These are phyloP conservation scores for Drosophila pruinosa DNA, from an alignment of 1,140 invertebrate genomes.

Conservation along the genomic window DNA sequence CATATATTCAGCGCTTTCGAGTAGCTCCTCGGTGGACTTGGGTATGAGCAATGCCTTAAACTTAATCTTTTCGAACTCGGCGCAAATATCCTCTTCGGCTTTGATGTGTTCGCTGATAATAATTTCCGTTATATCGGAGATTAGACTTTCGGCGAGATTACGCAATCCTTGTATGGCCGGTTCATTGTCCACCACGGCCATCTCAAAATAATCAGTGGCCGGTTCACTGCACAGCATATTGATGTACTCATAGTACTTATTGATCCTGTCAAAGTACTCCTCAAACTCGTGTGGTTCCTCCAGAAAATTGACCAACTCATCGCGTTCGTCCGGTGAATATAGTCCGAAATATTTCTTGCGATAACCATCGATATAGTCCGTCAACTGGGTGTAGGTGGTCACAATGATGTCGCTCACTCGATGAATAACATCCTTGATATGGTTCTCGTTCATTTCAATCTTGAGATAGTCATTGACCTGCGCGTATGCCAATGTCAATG, in stretches of 20 bases:
- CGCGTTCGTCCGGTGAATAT: conserved; percentile 74
- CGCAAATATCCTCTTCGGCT: conserved; percentile 86
- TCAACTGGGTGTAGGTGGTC: conserved; percentile 74
- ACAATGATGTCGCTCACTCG: conserved; percentile 74
- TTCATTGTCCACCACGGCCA: conserved; percentile 84
- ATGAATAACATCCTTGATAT: conserved; percentile 60
- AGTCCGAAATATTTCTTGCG: conserved; percentile 77
- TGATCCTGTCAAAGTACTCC: conserved; percentile 85
- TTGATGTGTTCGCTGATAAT: conserved; percentile 83
- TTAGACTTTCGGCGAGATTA: conserved; percentile 80
- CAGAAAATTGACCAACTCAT: conserved; percentile 65
- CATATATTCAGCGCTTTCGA: conserved; percentile 88
- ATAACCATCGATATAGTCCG: conserved; percentile 74
- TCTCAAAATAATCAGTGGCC: conserved; percentile 86
- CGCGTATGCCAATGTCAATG: conserved; percentile 19
- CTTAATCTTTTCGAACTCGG: conserved; percentile 86
- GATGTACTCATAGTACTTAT: conserved; percentile 85
- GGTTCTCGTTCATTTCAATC: conserved; percentile 70
- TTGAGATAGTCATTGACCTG: conserved; percentile 62
- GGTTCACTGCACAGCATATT: conserved; percentile 85
- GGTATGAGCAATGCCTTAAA: conserved; percentile 86
- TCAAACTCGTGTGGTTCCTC: conserved; percentile 84
- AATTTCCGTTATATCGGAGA: conserved; percentile 83
- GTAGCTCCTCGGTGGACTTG: conserved; percentile 87
- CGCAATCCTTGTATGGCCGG: conserved; percentile 83